Evolutionary conservation across 2,113 vertebrate species (phyloP).

Genomic region (Pomatostomus ruficeps): DNA sequence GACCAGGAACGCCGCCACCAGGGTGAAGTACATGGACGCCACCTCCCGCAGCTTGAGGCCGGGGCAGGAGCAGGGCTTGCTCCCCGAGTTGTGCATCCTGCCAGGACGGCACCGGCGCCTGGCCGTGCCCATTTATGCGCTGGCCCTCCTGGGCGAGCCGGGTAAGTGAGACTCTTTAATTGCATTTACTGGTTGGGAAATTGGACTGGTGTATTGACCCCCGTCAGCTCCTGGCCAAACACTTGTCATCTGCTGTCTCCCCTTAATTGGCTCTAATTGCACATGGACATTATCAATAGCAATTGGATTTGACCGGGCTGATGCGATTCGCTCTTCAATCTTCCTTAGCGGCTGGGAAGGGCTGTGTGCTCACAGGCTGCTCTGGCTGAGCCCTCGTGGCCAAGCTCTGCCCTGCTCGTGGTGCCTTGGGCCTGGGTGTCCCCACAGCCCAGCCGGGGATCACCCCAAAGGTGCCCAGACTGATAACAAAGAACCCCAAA

Average conservation of each 20-base stretch:
- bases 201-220: constrained; percentile 81
- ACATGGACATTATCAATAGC: constrained; percentile 80
- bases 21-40: constrained; percentile 86
- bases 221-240: constrained; percentile 62
- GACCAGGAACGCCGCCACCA: constrained; percentile 81
- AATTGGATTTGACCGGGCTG: constrained; percentile 65
- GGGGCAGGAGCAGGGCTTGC: constrained; percentile 30
- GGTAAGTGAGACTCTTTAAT: constrained; percentile 74
- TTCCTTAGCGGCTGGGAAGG: background rate
- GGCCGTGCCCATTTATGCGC: constrained; percentile 72
- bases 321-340: background rate
- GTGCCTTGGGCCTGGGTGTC: background rate
- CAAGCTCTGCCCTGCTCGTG: background rate
- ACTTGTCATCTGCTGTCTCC: constrained; percentile 69
- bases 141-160: background rate
- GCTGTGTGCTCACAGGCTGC: background rate
- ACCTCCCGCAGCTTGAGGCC: constrained; percentile 74
- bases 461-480: background rate
- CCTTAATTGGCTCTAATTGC: constrained; percentile 84
- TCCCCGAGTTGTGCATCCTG: constrained; percentile 51
- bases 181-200: constrained; percentile 85
- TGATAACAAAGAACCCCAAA: background rate
- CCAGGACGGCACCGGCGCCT: background rate
- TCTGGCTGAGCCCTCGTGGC: background rate
- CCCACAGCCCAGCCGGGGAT: background rate